Base-by-base conservation (phyloP, 2,113 vertebrate genomes). In the Formicarius rufipectus region DNA sequence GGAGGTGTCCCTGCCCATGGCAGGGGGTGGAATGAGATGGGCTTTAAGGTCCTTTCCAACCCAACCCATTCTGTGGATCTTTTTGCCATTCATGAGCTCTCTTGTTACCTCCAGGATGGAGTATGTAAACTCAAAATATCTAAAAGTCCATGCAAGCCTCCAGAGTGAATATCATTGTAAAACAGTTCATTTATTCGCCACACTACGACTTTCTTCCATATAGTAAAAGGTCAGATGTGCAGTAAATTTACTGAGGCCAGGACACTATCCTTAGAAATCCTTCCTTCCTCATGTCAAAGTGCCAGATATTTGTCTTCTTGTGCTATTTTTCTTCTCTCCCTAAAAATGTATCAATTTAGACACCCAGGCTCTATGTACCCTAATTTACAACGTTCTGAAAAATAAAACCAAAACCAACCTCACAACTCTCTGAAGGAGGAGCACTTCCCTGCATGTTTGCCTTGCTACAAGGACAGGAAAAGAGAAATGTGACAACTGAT, bases 171-270 rank as follows among this genome's bases (percentile, higher is more conserved):
- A 73, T 55, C 44, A 85, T 27, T 19, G 71, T 37, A 22, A 47
- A 66, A 89, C 77, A 53, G 50, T 77, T 90, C 13, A 85, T 83
- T 90, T 90, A n/a, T 80, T 88, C 93, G n/a, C 37, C 49, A 91
- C 5, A 3, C 14, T 66, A 6, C 52, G 55, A 74, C 55, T 95
- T 91, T 77, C n/a, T 77, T 72, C 85, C 58, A 62, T 69, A 45
- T 2, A 58, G 4, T 33, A 20, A 96, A 97, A 95, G 75, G 62
- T 92, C 90, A 90, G 23, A 56, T 50, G 37, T 58, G 50, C n/a
- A 80, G 50, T 67, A 87, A 77, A 90, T 94, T 76, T 67, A 66
- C 30, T 22, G 62, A 73, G 49, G 40, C 22, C 59, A 73, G 40
- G 40, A 52, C n/a, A 91, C 1, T 56, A 33, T 6, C 28, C n/a